phyloP scores from a whole-genome alignment of 1,140 invertebrate species.

The Bombus fervidus region DNA sequence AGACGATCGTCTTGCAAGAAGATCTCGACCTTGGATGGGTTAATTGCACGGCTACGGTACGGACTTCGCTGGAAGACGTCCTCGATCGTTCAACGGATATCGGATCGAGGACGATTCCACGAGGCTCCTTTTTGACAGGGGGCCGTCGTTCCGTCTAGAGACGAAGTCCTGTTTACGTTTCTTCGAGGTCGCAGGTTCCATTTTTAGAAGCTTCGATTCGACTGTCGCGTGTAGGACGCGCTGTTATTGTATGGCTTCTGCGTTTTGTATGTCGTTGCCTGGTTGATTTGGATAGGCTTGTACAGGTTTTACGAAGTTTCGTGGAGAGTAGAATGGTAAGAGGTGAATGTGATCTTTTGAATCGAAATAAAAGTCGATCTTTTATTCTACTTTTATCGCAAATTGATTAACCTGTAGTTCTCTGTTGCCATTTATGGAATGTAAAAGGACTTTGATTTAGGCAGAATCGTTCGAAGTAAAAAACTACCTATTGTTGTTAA shows the following conservation, averaged over 20 bases:
- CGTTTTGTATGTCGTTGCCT: background rate
- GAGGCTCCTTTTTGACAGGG: slow-evolving; percentile 20
- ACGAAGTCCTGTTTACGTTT: slow-evolving; percentile 12
- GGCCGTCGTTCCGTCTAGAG: slow-evolving; percentile 5
- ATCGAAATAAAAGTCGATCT: background rate
- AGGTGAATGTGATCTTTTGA: background rate
- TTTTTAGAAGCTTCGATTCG: slow-evolving; percentile 28
- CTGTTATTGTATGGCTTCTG: background rate
- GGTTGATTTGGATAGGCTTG: background rate
- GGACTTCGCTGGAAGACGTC: background rate
- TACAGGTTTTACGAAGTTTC: background rate
- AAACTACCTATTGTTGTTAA: background rate
- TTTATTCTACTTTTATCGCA: background rate
- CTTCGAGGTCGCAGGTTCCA: slow-evolving; percentile 13
- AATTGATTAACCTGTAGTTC: background rate
- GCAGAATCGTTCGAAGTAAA: background rate
- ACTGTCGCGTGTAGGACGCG: background rate
- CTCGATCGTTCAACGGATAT: slow-evolving; percentile 8
- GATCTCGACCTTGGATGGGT: background rate
- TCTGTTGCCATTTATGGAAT: background rate
- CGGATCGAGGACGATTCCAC: slow-evolving; percentile 36
- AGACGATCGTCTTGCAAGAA: background rate
- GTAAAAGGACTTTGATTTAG: background rate
- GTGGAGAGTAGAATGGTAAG: background rate
- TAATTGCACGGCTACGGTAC: background rate